Evolutionary conservation across 2,888 invertebrate genomes (phyloP), one percentile per base, ranked within the genome.

Genomic region (Calameuta idolon): DNA sequence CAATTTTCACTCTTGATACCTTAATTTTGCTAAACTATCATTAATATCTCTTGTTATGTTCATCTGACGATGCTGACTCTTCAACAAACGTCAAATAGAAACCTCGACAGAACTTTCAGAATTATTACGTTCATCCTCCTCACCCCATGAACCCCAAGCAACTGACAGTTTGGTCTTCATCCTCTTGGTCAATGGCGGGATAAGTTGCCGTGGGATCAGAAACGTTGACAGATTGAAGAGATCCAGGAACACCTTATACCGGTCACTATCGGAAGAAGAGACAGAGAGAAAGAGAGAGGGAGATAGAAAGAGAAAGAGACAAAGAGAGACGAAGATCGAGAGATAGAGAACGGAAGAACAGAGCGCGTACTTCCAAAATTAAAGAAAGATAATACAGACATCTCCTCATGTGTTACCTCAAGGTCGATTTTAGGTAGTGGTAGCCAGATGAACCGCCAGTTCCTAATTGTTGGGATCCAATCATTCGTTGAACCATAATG

Each of bases 391-490:
- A 55, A 9, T 55, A 55, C 55, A 23, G 9, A 9, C 9, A 55
- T 55, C 23, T 55, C 9, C 55, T 55, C 9, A 23, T 55, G 37
- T 37, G 23, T 83, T 92, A 98, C 98, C 98, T 98, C 83, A 99
- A 94, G 0, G 99, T 99, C 5, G 98, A 98, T 77, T 99, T 94
- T 11, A 99, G 94, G 91, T 99, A 99, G 90, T 99, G 98, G 92
- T 99, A 99, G 0, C 99, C 99, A 0, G 98, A 98, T 11, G 99
- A 99, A 4, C 99, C 99, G 30, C 99, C 99, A 0, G 99, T 99
- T 33, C 99, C 99, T 12, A 98, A 93, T 88, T 97, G 97, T 89
- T 98, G 98, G 0, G 98, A 97, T 0, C 99, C 99, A 85, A 99
- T 97, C 99, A 99, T 99, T 85, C 99, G 94, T 92, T 99, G 99